A percentile compares a stretch with the other conserved stretches of the same genome.
Evolutionary conservation across 1,140 invertebrate genomes (phyloP).

Genomic region (Doryteuthis pealeii): DNA sequence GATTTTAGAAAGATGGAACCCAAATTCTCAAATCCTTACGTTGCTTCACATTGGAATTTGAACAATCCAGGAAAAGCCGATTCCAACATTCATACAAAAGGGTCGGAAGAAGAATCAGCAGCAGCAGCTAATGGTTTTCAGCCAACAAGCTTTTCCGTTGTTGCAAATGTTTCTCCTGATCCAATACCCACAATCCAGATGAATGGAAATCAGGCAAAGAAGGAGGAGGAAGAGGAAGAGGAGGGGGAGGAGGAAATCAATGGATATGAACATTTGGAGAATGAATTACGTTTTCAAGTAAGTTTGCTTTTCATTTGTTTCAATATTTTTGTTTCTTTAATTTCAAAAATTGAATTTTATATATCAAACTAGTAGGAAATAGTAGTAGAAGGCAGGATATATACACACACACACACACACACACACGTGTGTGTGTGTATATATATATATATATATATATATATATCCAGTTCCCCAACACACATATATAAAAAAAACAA

Average conservation of each 20-base stretch:
- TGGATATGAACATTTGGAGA: background rate
- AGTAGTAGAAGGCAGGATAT: too few relatives aligned
- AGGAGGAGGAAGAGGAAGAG: background rate
- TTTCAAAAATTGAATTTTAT: too few relatives aligned
- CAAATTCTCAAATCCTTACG: background rate
- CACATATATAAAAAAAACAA: too few relatives aligned
- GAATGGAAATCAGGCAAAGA: background rate
- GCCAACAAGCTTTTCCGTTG: background rate
- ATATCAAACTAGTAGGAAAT: too few relatives aligned
- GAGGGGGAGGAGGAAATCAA: too few relatives aligned
- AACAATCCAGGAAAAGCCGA: background rate
- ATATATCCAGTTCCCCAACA: too few relatives aligned
- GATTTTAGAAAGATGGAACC: background rate
- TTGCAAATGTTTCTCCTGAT: background rate
- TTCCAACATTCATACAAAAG: background rate
- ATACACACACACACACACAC: too few relatives aligned
- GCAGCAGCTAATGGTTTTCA: background rate
- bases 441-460: too few relatives aligned
- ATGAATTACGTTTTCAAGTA: slow-evolving; percentile 2
- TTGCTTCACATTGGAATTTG: background rate
- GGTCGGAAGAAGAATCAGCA: background rate
- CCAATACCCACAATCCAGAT: background rate
- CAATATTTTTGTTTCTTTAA: background rate
- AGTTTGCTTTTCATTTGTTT: background rate
- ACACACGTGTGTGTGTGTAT: too few relatives aligned